These are phyloP conservation scores for Zenarchopterus dispar DNA, from an alignment of 2,797 vertebrate genomes.

Conservation along the genomic window DNA sequence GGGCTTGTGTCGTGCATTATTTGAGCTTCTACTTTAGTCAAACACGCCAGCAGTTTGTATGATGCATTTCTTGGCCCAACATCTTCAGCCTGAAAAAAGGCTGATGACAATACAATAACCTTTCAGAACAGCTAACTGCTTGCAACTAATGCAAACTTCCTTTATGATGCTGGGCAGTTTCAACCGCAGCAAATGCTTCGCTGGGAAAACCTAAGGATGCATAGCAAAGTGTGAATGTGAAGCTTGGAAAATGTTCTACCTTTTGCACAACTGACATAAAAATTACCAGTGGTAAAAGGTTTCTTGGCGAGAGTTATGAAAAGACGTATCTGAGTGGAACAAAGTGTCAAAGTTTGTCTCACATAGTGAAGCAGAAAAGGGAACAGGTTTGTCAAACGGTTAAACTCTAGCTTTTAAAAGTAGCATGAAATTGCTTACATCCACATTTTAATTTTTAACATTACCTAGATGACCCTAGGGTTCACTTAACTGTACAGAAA, in stretches of 20 bases:
- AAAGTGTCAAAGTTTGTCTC: conserved; percentile 48
- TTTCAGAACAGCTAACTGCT: not conserved
- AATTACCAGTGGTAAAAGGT: conserved; percentile 16
- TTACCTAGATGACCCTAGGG: not conserved
- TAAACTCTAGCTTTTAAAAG: conserved; percentile 9
- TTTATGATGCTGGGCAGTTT: conserved; percentile 7
- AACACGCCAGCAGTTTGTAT: conserved; percentile 10
- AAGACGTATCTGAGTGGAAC: conserved; percentile 38
- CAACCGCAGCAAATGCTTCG: not conserved
- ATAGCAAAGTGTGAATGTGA: not conserved
- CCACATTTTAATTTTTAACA: not conserved
- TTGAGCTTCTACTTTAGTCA: conserved; percentile 10
- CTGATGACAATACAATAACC: too few species aligned
- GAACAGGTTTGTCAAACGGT: conserved; percentile 48
- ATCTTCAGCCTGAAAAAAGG: too few species aligned
- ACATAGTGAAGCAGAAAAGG: conserved; percentile 31
- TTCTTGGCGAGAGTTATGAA: conserved; percentile 42
- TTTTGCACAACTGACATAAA: conserved; percentile 17
- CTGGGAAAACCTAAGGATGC: not conserved
- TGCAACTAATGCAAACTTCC: conserved; percentile 6
- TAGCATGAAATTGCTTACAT: not conserved
- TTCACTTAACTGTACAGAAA: not conserved
- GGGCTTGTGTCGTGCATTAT: conserved; percentile 5
- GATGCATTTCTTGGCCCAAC: conserved; percentile 5
- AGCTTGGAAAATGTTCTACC: not conserved